Evolutionary conservation across 37 sponge, comb jelly and placozoan species (phyloP).

Genomic region (Chondrilla cf. caribensis): DNA sequence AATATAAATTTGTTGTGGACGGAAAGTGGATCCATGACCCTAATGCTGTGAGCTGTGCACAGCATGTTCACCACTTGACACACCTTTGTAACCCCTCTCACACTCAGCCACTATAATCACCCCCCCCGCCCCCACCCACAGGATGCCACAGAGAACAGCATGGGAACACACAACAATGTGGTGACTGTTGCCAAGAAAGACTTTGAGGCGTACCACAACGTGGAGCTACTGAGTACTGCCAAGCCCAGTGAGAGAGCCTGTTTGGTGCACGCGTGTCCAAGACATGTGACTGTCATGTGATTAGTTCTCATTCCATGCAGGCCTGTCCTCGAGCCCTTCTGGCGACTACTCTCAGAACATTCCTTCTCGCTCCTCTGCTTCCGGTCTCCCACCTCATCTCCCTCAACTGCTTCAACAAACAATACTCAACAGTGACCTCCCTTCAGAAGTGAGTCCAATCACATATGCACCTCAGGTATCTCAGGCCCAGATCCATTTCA

Average conservation of each 20-base stretch:
- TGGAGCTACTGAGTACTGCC: constrained; percentile 23
- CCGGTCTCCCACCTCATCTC: constrained; percentile 75
- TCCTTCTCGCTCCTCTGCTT: constrained; percentile 63
- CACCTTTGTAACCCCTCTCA: neutral
- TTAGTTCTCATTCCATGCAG: neutral
- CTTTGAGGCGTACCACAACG: constrained; percentile 67
- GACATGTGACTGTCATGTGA: neutral
- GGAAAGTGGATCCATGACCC: constrained; percentile 87
- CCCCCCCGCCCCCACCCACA: neutral
- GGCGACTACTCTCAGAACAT: constrained; percentile 62
- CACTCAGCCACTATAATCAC: neutral
- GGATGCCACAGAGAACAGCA: constrained; percentile 52
- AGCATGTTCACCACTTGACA: neutral
- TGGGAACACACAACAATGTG: constrained; percentile 71
- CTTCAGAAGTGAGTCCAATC: constrained; percentile 31
- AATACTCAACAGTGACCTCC: constrained; percentile 68
- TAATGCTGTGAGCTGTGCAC: constrained; percentile 36
- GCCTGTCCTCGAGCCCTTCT: constrained; percentile 43
- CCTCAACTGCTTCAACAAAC: constrained; percentile 76
- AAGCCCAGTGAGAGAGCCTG: neutral
- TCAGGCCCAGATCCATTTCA: no score
- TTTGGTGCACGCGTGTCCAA: no score
- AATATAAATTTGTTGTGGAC: constrained; percentile 87
- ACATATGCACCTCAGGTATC: no score
- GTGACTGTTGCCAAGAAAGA: constrained; percentile 57